Evolutionary conservation across 2,113 vertebrate species (phyloP), one percentile per base, ranked within the genome.

Genomic region (Pongo abelii): DNA sequence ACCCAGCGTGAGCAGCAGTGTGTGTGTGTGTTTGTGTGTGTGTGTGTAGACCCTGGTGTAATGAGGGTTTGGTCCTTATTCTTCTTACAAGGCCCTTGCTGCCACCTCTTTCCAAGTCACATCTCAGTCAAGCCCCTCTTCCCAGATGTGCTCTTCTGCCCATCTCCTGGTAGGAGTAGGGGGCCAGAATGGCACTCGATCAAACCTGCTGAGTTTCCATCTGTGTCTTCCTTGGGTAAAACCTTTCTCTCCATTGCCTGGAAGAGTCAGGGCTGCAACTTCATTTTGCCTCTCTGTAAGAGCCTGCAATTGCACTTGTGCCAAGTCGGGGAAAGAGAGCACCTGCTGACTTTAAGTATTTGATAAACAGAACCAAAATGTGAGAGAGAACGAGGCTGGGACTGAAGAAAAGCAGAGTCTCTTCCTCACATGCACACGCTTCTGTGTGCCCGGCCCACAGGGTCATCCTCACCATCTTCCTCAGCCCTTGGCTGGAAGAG

Each of bases 381-480:
- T 14, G 38, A 38, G 46, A 38, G 38, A 59, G 11, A 35, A 40
- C 13, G 14, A 12, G 43, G 12, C 81, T 22, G 23, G 25, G 83
- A 43, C 2, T 50, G 18, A 14, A 46, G 70, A 22, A 32, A 46
- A 38, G 3, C 48, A 18, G 35, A 13, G 1, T 12, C 1, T 4
- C 5, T 7, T 35, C 22, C 59, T 46, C 59, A 30, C 13, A 1
- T 16, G 7, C 18, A 2, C 40, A 6, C 8, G 20, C 52, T 46
- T 3, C 0, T 35, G 25, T 13, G 18, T 11, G 10, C 10, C 22
- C 12, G 40, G 2, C 59, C 35, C 16, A 3, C 18, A 4, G 6
- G 18, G 0, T 6, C n/a, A 13, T n/a, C 48, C 38, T 7, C 20
- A 27, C 6, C 0, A 11, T 14, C 17, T 59, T 50, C 9, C 27